phyloP scores from a whole-genome alignment of 2,888 invertebrate genomes.

The Erpobdella octoculata region DNA sequence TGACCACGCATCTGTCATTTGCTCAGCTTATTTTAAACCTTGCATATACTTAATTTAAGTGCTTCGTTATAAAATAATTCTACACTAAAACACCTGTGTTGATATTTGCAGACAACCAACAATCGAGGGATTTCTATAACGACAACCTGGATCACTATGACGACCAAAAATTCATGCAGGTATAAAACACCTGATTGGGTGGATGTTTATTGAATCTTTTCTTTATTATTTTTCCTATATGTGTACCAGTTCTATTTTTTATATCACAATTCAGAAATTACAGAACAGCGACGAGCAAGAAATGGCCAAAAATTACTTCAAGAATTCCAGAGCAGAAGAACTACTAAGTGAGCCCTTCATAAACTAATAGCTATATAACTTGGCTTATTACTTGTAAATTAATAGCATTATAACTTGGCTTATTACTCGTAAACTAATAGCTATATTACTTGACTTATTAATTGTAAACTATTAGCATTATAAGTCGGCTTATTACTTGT shows the following conservation, averaged over 20 bases:
- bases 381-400: slow-evolving; percentile 3
- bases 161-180: slow-evolving; percentile 1
- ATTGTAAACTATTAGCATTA: background rate
- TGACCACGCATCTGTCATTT: no score
- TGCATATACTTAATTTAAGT: no score
- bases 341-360: slow-evolving; percentile 57
- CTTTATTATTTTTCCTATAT: background rate
- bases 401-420: no score
- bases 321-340: slow-evolving; percentile 61
- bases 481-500: background rate
- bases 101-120: no score
- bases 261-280: slow-evolving; percentile 52
- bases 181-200: background rate
- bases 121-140: no score
- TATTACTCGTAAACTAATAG: slow-evolving; percentile 39
- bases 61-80: no score
- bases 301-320: slow-evolving; percentile 67
- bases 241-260: background rate
- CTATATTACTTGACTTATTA: slow-evolving; percentile 14
- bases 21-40: no score
- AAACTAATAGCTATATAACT: background rate
- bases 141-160: slow-evolving; percentile 9
- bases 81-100: no score
- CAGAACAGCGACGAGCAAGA: slow-evolving; percentile 57
- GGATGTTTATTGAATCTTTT: background rate